phyloP scores from a whole-genome alignment of 2,113 vertebrate genomes.

The Caloenas nicobarica region DNA sequence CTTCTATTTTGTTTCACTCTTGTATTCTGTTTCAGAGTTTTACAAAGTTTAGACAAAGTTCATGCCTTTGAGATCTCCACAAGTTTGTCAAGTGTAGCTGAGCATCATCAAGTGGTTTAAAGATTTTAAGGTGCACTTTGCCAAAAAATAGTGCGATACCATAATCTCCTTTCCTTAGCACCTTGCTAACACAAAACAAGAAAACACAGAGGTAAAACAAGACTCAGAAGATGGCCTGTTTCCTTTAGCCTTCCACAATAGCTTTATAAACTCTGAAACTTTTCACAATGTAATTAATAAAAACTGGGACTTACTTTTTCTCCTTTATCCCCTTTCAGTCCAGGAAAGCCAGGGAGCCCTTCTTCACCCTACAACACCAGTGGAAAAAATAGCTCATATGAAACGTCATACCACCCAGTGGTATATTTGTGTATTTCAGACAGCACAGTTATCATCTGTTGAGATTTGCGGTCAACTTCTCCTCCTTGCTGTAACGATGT shows the following conservation, averaged over 20 bases:
- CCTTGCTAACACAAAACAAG: not conserved
- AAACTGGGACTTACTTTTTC: constrained; percentile 77
- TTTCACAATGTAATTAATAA: not conserved
- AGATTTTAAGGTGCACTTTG: not conserved
- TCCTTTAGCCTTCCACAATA: not conserved
- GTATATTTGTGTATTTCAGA: not conserved
- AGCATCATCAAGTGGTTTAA: not conserved
- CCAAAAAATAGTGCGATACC: not conserved
- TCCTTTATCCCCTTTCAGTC: constrained; percentile 82
- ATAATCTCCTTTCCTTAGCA: not conserved
- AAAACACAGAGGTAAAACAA: not conserved
- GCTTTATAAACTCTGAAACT: not conserved
- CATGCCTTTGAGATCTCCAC: not conserved
- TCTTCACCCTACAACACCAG: constrained; percentile 77
- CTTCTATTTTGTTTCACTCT: not conserved
- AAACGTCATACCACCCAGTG: not conserved
- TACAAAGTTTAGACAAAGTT: not conserved
- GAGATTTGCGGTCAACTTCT: not conserved
- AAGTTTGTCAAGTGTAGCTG: not conserved
- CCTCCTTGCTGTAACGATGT: fast-evolving
- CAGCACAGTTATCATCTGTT: not conserved
- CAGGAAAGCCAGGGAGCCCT: constrained; percentile 79
- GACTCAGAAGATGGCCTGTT: fast-evolving
- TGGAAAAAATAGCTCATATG: not conserved
- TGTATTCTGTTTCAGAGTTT: not conserved